Evolutionary conservation across 1,140 invertebrate genomes (phyloP).

Genomic region (Pachypeltis micranthus): DNA sequence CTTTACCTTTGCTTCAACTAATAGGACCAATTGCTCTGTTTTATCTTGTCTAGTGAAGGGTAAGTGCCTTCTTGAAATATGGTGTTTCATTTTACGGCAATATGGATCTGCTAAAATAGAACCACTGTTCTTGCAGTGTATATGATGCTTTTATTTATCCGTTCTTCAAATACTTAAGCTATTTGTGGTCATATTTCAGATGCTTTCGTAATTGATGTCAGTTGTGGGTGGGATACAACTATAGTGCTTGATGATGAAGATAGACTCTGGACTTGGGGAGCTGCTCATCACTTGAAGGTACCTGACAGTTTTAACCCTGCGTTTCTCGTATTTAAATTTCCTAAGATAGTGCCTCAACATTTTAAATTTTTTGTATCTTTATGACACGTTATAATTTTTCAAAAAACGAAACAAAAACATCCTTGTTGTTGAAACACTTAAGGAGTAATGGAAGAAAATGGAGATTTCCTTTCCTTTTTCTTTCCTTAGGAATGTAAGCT

Average conservation of each 20-base stretch:
- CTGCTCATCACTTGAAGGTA: slow-evolving; percentile 39
- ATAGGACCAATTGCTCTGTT: not conserved
- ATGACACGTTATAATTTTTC: not conserved
- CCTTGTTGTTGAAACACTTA: not conserved
- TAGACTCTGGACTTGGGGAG: slow-evolving; percentile 50
- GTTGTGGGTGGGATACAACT: slow-evolving; percentile 59
- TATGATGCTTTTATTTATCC: not conserved
- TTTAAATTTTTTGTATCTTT: not conserved
- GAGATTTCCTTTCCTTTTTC: not conserved
- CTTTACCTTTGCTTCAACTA: too few species aligned
- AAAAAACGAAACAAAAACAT: not conserved
- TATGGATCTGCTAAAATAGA: not conserved
- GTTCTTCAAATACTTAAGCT: not conserved
- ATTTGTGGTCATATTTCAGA: slow-evolving; percentile 12
- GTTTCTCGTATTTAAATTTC: not conserved
- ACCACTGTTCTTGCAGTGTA: not conserved
- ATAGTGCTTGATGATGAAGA: slow-evolving; percentile 46
- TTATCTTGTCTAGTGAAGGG: not conserved
- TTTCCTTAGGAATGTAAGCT: not conserved
- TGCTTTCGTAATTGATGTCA: slow-evolving; percentile 34
- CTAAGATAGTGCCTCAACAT: not conserved
- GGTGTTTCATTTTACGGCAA: not conserved
- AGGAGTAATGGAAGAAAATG: not conserved
- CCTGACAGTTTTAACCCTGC: not conserved
- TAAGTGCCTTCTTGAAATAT: slow-evolving; percentile 12